Evolutionary conservation across 2,888 invertebrate genomes (phyloP).

Genomic region (Tanypteryx hageni): DNA sequence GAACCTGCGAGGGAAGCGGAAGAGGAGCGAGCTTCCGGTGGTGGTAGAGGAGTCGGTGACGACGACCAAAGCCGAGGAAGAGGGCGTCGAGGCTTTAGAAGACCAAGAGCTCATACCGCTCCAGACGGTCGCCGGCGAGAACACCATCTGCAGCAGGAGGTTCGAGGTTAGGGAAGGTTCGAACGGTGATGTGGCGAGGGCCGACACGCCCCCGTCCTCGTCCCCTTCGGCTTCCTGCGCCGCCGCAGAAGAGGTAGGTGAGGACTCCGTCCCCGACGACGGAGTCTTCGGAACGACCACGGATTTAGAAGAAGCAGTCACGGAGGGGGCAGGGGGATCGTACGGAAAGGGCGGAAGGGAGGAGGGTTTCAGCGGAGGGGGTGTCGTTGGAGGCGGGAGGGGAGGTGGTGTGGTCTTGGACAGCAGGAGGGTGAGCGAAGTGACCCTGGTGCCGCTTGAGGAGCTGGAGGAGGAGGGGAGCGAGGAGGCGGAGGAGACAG

Average conservation of each 20-base stretch:
- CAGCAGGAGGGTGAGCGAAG: slow-evolving; percentile 52
- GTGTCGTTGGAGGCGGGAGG: background rate
- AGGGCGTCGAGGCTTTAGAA: slow-evolving; percentile 65
- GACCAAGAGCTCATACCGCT: slow-evolving; percentile 67
- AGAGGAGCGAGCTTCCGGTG: slow-evolving; percentile 34
- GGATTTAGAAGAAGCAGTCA: slow-evolving; percentile 22
- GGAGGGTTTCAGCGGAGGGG: background rate
- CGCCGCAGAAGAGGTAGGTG: slow-evolving; percentile 67
- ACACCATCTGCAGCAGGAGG: slow-evolving; percentile 12
- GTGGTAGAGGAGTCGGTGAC: slow-evolving; percentile 44
- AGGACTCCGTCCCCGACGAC: slow-evolving; percentile 20
- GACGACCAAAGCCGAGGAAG: slow-evolving; percentile 62
- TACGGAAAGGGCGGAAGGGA: background rate
- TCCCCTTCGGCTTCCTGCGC: slow-evolving; percentile 72
- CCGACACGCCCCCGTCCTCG: slow-evolving; percentile 74
- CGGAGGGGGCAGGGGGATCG: slow-evolving; percentile 26
- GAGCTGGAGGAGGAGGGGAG: slow-evolving; percentile 53
- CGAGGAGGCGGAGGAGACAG: slow-evolving; percentile 32
- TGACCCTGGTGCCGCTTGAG: slow-evolving; percentile 50
- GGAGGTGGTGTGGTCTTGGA: background rate
- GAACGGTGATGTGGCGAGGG: slow-evolving; percentile 70
- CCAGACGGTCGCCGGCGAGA: slow-evolving; percentile 64
- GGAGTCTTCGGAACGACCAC: slow-evolving; percentile 44
- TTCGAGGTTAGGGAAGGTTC: slow-evolving; percentile 56
- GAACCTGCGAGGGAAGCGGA: background rate